These are phyloP conservation scores for Drosophila cognata DNA, from an alignment of 2,888 invertebrate species.

Conservation along the genomic window DNA sequence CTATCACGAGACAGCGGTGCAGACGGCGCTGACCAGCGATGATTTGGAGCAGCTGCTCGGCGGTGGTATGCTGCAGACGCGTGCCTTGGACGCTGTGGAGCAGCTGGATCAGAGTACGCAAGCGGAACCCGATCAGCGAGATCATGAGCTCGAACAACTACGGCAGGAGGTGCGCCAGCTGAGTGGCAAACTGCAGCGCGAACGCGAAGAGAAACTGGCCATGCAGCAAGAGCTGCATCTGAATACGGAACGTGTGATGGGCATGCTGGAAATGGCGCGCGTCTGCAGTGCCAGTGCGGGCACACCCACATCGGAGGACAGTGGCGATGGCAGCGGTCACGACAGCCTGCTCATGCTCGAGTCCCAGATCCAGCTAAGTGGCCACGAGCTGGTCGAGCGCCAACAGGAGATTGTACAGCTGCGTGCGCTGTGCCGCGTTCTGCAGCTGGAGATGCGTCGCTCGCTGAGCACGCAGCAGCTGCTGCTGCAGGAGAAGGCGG, in stretches of 20 bases:
- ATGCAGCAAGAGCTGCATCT: conserved; percentile 90
- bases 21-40: conserved; percentile 90
- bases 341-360: conserved; percentile 92
- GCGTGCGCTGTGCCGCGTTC: conserved; percentile 89
- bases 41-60: conserved; percentile 91
- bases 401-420: conserved; percentile 91
- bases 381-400: conserved; percentile 90
- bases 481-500: conserved; percentile 90
- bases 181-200: conserved; percentile 88
- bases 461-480: conserved; percentile 89
- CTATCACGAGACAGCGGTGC: conserved; percentile 91
- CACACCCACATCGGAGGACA: conserved; percentile 84
- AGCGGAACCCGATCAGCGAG: conserved; percentile 87
- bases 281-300: conserved; percentile 82
- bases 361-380: conserved; percentile 90
- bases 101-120: conserved; percentile 87
- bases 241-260: conserved; percentile 90
- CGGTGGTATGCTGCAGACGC: conserved; percentile 85
- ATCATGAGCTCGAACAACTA: conserved; percentile 87
- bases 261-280: conserved; percentile 86
- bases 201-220: conserved; percentile 90
- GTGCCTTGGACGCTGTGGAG: conserved; percentile 85
- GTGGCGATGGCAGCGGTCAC: conserved; percentile 86
- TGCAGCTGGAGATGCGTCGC: conserved; percentile 90
- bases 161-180: conserved; percentile 87